Evolutionary conservation across 2,888 invertebrate genomes (phyloP), one percentile per base, ranked within the genome.

Genomic region (Dryocosmus kuriphilus): DNA sequence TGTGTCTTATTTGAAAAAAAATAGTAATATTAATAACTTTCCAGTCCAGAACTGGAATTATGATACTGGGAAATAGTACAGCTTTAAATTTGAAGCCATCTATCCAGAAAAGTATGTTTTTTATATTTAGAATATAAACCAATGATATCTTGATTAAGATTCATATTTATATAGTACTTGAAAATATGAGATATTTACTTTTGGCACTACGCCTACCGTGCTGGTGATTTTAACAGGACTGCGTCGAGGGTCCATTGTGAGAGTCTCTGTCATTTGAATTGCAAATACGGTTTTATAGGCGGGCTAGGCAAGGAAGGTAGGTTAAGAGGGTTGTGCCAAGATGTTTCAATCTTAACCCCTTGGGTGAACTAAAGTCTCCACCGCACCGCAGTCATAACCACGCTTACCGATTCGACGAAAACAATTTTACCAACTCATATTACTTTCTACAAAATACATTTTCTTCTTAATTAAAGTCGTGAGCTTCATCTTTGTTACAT

Each of bases 301-400:
- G 30, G 41, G 27, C 73, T 73, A 67, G 41, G 74, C 51, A 38
- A 62, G 75, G 55, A 82, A 82, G 80, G 74, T 78, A 74, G 82
- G 82, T 80, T 79, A 80, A 82, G 82, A 82, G 82, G 77, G 75
- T 79, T 78, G 79, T 76, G 79, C 75, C 76, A 65, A 60, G 77
- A 75, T 80, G 62, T 62, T 62, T 24, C 57, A 24, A 57, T 57
- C 24, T 57, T 24, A 57, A 57, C 11, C 57, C 22, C 22, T n/a
- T 51, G n/a, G 22, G 22, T 22, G 22, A 22, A 55, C 55, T 7
- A 22, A 22, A 22, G 22, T 51, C 7, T 51, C n/a, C n/a, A 55
- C 51, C n/a, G n/a, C n/a, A 55, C 51, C n/a, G n/a, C 51, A 55
- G n/a, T 55, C n/a, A 55, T n/a, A 55, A 7, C 51, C 7, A 55